Base-by-base conservation (phyloP, 2,113 vertebrate genomes). In the Pedionomus torquatus region DNA sequence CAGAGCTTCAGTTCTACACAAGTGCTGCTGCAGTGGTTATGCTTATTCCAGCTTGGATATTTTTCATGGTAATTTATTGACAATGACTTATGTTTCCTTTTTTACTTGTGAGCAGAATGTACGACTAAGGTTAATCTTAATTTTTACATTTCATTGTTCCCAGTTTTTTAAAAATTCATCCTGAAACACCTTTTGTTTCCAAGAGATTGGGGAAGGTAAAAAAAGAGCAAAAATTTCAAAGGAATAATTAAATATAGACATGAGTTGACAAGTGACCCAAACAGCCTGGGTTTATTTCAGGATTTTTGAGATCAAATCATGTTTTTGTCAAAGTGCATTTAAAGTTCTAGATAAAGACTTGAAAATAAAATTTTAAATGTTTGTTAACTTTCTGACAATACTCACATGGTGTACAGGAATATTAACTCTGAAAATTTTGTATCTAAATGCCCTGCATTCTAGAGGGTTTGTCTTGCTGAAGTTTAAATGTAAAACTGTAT, bases 1-100 rank as follows among this genome's bases (percentile, higher is more conserved):
- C 99, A 23, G 99, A 99, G 80, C 98, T 99, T 66, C 99, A 99
- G 97, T 99, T 99, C 96, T 99, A 99, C 70, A 99, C 99, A 19
- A 99, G 99, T 10, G 98, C 99, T 5, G 99, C 99, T 2, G 99
- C 99, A 0, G 97, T 99, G 87, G 95, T 99, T 37, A 99, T 99
- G 99, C 99, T 99, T 5, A 98, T 99, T 71, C 99, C 99, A 13
- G 98, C 99, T 13, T 99, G 99, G 99, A 92, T 98, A 72, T 99
- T 99, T 87, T 98, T 99, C 86, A 97, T 99, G 99, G 99, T 99
- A 96, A 84, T 49, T 85, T 3, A 39, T 44, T 82, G 10, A 30
- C 20, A 11, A 5, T 7, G 4, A 33, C 78, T 37, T 43, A 33
- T 24, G 5, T 61, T 66, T 39, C 17, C 33, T 71, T 54, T 60